Base-by-base conservation (phyloP, 2,888 invertebrate species). In the Lapara coniferarum region DNA sequence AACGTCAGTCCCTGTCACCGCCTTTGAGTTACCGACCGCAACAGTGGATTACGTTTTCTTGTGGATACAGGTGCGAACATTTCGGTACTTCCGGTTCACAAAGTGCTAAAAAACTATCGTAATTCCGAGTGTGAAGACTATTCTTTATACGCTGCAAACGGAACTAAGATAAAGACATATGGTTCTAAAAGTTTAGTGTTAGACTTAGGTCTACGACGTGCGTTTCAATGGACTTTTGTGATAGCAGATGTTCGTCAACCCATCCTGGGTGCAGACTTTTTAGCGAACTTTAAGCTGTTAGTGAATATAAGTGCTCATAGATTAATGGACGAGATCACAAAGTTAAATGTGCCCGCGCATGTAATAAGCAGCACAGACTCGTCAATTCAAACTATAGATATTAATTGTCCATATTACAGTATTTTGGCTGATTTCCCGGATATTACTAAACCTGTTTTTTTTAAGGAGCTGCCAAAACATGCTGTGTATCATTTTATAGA, bases 1-100 rank as follows among this genome's bases (percentile, higher is more conserved):
- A 55, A 55, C n/a, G 55, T 55, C 16, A 55, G 55, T 10, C 19
- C 55, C 16, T 55, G 19, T 55, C 55, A 55, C 19, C 55, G 55
- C 16, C 55, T 55, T 19, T 19, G 10, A 10, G 46, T 46, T 0
- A 46, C 12, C 46, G 46, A 46, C 12, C 46, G 46, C 46, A 46
- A 46, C 46, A 46, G 46, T 46, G 46, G 46, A 46, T 46, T 46
- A 12, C 46, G 46, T 46, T 46, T 46, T 12, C 46, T 46, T 25
- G 25, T 25, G 25, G 25, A 25, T 25, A 25, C 25, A 1, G 25
- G 25, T 25, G 25, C 25, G 25, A 8, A 12, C 12, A 46, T 46
- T 10, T 46, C 46, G 46, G 46, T 46, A 46, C 46, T 46, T 46
- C 46, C 46, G 46, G 46, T 46, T 10, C 46, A 46, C 8, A 46